Conservation (phyloP, 1,140 invertebrate species). For the Ceratina calcarata region DNA sequence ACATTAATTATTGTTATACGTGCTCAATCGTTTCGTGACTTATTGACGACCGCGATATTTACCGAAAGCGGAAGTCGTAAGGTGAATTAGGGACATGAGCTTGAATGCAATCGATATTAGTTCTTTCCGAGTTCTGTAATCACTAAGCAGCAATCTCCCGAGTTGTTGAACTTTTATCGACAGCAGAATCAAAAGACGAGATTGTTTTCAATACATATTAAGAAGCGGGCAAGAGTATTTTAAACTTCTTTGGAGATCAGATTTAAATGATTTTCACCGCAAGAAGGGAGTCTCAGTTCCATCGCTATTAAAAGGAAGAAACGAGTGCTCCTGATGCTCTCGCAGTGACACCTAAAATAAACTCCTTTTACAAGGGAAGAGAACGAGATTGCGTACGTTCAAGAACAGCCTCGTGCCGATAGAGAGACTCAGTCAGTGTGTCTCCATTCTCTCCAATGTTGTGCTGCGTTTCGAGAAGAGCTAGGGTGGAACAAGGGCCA, state of each 20-base stretch:
- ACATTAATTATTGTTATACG: conserved; percentile 10
- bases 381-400: conserved; percentile 38
- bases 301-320: conserved; percentile 13
- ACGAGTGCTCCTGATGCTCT: conserved; percentile 24
- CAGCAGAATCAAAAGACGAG: too few relatives aligned
- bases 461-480: conserved; percentile 73
- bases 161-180: background rate
- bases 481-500: conserved; percentile 50
- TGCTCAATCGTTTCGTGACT: conserved; percentile 1
- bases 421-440: conserved; percentile 48
- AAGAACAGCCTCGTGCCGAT: conserved; percentile 38
- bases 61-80: conserved; percentile 4
- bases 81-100: conserved; percentile 7
- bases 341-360: conserved; percentile 60
- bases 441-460: conserved; percentile 64
- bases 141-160: too few relatives aligned
- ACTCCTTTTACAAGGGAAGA: conserved; percentile 41
- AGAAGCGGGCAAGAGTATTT: background rate
- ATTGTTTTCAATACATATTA: too few relatives aligned
- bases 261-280: too few relatives aligned
- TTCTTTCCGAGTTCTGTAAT: background rate
- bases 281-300: background rate
- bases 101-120: conserved; percentile 4
- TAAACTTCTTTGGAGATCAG: background rate
- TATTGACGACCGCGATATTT: background rate